Percentiles rank a stretch among this genome's conserved stretches.
Conservation (phyloP, 2,797 vertebrate genomes). For the Argya squamiceps region DNA sequence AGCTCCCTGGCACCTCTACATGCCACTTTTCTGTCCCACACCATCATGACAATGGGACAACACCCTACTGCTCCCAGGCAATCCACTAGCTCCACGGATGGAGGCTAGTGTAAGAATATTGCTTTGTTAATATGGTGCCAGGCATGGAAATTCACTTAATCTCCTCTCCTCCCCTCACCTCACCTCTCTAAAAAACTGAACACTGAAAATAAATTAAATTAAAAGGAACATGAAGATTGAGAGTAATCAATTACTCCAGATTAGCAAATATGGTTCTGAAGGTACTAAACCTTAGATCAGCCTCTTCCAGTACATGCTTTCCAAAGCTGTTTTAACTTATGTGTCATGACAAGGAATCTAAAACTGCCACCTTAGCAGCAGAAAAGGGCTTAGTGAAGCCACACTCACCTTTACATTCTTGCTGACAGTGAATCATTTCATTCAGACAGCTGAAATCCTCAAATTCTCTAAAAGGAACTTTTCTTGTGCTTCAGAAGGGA, state of each 20-base stretch:
- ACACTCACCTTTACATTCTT: conserved; percentile 10
- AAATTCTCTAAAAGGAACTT: not conserved
- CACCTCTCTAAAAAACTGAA: not conserved
- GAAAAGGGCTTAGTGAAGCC: conserved; percentile 9
- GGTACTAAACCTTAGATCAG: not conserved
- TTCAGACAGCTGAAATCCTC: not conserved
- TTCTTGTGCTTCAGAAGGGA: not conserved
- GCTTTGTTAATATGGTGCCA: not conserved
- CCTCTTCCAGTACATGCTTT: not conserved
- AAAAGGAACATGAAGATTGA: not conserved
- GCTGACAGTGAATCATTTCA: conserved; percentile 4
- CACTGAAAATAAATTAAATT: not conserved
- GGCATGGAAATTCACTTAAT: not conserved
- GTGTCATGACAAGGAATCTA: not conserved
- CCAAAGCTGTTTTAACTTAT: not conserved
- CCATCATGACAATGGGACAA: not conserved
- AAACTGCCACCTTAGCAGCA: not conserved
- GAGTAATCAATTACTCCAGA: conserved; percentile 16
- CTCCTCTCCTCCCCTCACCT: not conserved
- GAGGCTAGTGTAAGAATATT: not conserved
- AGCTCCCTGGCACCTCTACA: not conserved
- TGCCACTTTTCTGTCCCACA: not conserved
- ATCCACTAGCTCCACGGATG: not conserved
- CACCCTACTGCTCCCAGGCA: not conserved
- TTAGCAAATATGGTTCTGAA: conserved; percentile 12